phyloP scores from a whole-genome alignment of 2,113 vertebrate species.

The Dicaeum eximium region DNA sequence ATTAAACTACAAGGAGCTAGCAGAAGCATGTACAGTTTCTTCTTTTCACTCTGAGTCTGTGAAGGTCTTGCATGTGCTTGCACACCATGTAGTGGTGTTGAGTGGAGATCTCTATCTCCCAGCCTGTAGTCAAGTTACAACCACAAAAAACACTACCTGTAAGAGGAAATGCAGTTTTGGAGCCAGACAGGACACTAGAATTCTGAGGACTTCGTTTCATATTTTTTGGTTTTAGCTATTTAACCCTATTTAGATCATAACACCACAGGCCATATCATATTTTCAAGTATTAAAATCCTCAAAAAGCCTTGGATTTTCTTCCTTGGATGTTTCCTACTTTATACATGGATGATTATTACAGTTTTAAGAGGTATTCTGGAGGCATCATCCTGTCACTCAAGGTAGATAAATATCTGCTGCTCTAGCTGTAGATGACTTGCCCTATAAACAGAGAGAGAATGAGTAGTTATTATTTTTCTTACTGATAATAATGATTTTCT shows the following conservation, averaged over 20 bases:
- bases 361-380: neutral
- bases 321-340: neutral
- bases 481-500: neutral
- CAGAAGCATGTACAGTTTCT: neutral
- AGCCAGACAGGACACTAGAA: neutral
- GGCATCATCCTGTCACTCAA: neutral
- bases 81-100: neutral
- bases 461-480: neutral
- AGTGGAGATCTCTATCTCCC: neutral
- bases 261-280: neutral
- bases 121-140: neutral
- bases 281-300: neutral
- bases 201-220: neutral
- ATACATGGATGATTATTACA: neutral
- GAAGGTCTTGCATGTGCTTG: neutral
- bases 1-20: neutral
- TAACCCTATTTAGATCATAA: neutral
- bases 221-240: neutral
- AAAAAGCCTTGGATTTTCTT: neutral
- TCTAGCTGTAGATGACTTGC: neutral
- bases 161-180: neutral
- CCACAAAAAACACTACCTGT: neutral
- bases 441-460: neutral
- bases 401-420: neutral
- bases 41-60: neutral